Evolutionary conservation across 2,113 vertebrate genomes (phyloP).

Genomic region (Dunckerocampus dactyliophorus): DNA sequence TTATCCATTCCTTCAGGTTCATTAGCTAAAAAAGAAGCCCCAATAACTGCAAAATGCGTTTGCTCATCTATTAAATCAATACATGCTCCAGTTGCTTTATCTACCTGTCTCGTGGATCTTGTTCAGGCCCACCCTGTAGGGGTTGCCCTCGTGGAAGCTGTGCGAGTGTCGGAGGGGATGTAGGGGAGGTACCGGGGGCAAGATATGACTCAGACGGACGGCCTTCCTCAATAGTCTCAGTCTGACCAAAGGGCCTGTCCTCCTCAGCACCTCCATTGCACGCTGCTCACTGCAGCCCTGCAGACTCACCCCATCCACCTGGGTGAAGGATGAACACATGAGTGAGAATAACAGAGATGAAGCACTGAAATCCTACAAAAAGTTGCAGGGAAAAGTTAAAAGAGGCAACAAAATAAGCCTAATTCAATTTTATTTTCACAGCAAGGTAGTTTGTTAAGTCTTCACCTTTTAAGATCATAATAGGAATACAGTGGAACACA

Average conservation of each 20-base stretch:
- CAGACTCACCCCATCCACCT: constrained; percentile 90
- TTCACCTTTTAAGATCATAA: too few species aligned
- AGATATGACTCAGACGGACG: constrained; percentile 36
- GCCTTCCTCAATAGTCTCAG: constrained; percentile 78
- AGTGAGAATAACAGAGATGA: background rate
- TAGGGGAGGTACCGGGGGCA: constrained; percentile 51
- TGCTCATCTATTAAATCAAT: too few species aligned
- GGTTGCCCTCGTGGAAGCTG: constrained; percentile 56
- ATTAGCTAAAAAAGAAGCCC: too few species aligned
- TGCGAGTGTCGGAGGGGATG: constrained; percentile 62
- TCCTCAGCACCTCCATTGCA: constrained; percentile 83
- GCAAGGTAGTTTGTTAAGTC: too few species aligned
- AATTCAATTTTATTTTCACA: too few species aligned
- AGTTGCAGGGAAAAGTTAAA: background rate
- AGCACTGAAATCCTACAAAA: constrained; percentile 20
- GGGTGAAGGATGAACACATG: background rate
- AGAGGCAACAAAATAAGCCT: background rate
- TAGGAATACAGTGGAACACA: too few species aligned
- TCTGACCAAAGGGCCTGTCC: constrained; percentile 79
- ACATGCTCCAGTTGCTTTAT: background rate
- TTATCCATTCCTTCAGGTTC: background rate
- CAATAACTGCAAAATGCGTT: background rate
- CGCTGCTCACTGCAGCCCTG: constrained; percentile 90
- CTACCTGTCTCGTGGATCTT: constrained; percentile 63
- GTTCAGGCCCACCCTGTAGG: constrained; percentile 50